Base-by-base conservation (phyloP, 2,113 vertebrate species). In the Promerops cafer region DNA sequence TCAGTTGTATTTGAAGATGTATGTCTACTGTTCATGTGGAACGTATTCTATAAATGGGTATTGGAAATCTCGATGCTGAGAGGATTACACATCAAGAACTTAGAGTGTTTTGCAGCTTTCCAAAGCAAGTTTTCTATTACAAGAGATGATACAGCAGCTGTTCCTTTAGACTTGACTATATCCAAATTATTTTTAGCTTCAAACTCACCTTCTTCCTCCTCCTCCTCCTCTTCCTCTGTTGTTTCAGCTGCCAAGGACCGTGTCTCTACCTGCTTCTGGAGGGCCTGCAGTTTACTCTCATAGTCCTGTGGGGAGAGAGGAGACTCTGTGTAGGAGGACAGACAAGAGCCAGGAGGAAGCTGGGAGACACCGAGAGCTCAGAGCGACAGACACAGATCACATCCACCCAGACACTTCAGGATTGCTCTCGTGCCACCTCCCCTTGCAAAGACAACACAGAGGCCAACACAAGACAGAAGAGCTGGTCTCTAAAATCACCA, bases 201-300 rank as follows among this genome's bases (percentile, higher is more conserved):
- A 44, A 61, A 70, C 96, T 98, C 95, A 98, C 98, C 98, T 97
- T 99, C 99, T 31, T 99, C 99, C 10, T 99, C 99, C 19, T 99
- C 99, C 22, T 99, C 99, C 39, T 86, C 83, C 27, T 99, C 98
- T 28, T 99, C 99, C 91, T 99, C 99, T 0, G 99, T 99, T 3
- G 99, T 99, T 96, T 99, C 99, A 11, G 99, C 99, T 44, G 98
- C 98, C 68, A 99, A 96, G 33, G 99, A 99, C 28, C 99, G 98
- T 1, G 99, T 99, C 93, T 99, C 99, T 18, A 99, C 99, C 96
- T 99, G 99, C 97, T 99, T 99, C 98, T 99, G 99, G 61, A 99
- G 98, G 93, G 99, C 99, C 97, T 99, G 99, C 85, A 99, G 97
- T 83, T 99, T 99, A 94, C 99, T 99, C 97, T 99, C 99, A 94